phyloP scores from a whole-genome alignment of 2,888 invertebrate species.

The Meghimatium bilineatum region DNA sequence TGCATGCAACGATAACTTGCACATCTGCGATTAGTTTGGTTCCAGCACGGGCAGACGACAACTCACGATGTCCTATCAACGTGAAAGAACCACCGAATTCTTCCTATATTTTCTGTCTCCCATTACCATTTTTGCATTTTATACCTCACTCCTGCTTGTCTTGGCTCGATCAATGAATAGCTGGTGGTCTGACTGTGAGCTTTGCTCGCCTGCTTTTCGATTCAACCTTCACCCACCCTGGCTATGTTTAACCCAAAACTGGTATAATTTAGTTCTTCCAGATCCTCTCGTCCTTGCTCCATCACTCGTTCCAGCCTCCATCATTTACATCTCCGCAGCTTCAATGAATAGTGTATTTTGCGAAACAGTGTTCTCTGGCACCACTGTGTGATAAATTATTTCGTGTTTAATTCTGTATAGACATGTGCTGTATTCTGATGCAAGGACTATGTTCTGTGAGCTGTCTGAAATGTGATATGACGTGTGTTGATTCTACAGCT shows the following conservation, averaged over 20 bases:
- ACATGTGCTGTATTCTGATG: background rate
- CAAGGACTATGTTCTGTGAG: background rate
- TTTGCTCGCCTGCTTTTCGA: background rate
- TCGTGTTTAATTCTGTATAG: background rate
- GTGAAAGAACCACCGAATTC: constrained; percentile 1
- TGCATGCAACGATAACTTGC: background rate
- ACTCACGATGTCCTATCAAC: background rate
- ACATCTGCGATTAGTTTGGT: background rate
- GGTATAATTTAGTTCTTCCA: background rate
- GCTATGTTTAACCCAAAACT: background rate
- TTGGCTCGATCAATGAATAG: background rate
- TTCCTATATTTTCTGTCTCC: background rate
- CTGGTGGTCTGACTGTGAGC: background rate
- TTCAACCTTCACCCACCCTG: background rate
- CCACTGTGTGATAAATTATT: background rate
- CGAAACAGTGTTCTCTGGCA: background rate
- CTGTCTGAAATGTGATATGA: background rate
- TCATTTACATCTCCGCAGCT: constrained; percentile 7
- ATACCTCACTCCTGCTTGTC: background rate
- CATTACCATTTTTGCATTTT: too few relatives aligned
- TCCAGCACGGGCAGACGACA: background rate
- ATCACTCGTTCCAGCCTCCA: background rate
- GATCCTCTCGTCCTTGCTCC: background rate
- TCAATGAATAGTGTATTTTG: too few relatives aligned
- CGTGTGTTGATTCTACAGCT: too few relatives aligned